A percentile compares a stretch with the other conserved stretches of the same genome.
These are phyloP conservation scores for Drosophila peninsularis DNA, from an alignment of 2,888 invertebrate species.

Conservation along the genomic window DNA sequence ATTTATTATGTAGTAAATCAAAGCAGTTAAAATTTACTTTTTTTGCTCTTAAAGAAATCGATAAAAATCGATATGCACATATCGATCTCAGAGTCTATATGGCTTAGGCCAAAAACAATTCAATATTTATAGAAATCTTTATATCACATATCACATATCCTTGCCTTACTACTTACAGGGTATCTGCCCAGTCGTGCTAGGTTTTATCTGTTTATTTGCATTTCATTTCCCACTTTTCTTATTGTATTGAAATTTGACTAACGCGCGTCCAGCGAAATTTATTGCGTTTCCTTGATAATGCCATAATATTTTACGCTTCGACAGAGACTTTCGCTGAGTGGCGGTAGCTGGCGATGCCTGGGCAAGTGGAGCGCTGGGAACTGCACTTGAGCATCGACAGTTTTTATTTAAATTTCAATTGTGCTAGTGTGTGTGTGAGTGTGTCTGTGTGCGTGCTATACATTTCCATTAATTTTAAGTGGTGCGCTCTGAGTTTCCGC, in stretches of 20 bases:
- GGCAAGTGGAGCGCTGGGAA: conserved; percentile 37
- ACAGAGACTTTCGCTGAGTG: conserved; percentile 43
- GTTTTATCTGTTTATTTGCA: background rate
- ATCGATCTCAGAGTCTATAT: too few relatives aligned
- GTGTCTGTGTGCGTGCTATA: conserved; percentile 37
- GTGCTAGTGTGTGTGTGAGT: conserved; percentile 27
- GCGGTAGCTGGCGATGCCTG: background rate
- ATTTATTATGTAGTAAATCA: too few relatives aligned
- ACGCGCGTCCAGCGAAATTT: conserved; percentile 66
- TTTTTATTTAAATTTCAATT: conserved; percentile 74
- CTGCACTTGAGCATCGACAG: conserved; percentile 52
- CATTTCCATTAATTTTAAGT: conserved; percentile 81
- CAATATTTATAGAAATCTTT: too few relatives aligned
- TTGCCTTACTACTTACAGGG: background rate
- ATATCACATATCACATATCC: too few relatives aligned
- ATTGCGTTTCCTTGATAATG: conserved; percentile 80
- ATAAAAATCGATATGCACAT: too few relatives aligned
- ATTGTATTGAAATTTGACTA: conserved; percentile 71
- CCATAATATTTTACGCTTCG: conserved; percentile 82
- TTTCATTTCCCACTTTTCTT: conserved; percentile 19
- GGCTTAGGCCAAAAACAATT: too few relatives aligned
- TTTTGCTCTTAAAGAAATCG: too few relatives aligned
- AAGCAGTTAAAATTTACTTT: too few relatives aligned
- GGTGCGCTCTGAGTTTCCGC: conserved; percentile 48
- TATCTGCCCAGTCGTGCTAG: background rate